phyloP scores from a whole-genome alignment of 2,888 invertebrate genomes.

The Ferdinandea cuprea region DNA sequence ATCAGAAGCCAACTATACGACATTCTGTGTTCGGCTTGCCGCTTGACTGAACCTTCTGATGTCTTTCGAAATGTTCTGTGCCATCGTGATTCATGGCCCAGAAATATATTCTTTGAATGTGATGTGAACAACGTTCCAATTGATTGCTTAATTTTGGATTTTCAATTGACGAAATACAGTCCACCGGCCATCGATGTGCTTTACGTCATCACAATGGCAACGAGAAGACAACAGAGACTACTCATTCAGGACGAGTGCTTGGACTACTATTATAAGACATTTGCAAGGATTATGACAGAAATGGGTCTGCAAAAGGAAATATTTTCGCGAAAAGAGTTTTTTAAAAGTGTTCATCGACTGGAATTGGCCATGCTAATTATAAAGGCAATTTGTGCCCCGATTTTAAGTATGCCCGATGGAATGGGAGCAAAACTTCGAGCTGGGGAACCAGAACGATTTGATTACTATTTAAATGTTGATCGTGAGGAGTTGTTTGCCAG shows the following conservation, averaged over 20 bases:
- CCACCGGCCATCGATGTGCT: constrained; percentile 85
- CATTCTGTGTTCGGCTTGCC: constrained; percentile 75
- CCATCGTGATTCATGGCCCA: constrained; percentile 82
- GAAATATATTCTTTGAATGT: constrained; percentile 81
- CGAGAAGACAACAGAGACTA: constrained; percentile 80
- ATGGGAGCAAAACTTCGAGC: constrained; percentile 79
- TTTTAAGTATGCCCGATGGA: constrained; percentile 81
- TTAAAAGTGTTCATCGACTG: constrained; percentile 79
- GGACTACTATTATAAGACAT: constrained; percentile 81
- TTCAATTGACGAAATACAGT: constrained; percentile 84
- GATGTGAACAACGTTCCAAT: constrained; percentile 79
- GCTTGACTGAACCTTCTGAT: constrained; percentile 78
- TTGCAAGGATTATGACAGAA: constrained; percentile 76
- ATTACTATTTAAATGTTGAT: constrained; percentile 81
- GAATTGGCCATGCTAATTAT: constrained; percentile 80
- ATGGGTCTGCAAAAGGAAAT: constrained; percentile 74
- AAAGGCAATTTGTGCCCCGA: constrained; percentile 81
- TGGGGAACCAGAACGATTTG: constrained; percentile 80
- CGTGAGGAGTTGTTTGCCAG: constrained; percentile 81
- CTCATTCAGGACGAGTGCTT: constrained; percentile 80
- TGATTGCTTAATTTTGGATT: constrained; percentile 84
- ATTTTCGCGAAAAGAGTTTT: constrained; percentile 80
- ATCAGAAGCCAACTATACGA: constrained; percentile 77
- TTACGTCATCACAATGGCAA: constrained; percentile 83
- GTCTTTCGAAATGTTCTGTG: constrained; percentile 83